Percentiles rank a stretch among this genome's conserved stretches.
Conservation (phyloP, 2,888 invertebrate species). For the Oscheius onirici region DNA sequence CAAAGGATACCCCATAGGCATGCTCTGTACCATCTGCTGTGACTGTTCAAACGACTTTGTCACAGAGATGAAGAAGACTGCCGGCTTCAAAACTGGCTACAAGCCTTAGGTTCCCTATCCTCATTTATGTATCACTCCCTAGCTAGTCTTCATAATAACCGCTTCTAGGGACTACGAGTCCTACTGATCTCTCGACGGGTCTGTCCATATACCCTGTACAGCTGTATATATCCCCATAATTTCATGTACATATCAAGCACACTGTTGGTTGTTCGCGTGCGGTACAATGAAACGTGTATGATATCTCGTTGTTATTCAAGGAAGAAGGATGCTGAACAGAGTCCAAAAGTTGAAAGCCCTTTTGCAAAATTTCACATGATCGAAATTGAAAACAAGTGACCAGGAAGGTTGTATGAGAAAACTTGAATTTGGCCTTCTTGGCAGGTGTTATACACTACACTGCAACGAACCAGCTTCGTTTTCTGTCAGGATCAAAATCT, state of each 20-base stretch:
- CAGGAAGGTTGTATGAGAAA: background rate
- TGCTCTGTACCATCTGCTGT: slow-evolving; percentile 68
- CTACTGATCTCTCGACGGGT: slow-evolving; percentile 27
- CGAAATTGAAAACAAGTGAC: too few species aligned
- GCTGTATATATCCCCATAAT: slow-evolving; percentile 18
- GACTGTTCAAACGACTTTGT: slow-evolving; percentile 61
- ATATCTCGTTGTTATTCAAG: background rate
- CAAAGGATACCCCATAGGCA: slow-evolving; percentile 66
- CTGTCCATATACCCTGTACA: slow-evolving; percentile 16
- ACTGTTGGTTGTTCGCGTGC: slow-evolving; percentile 27
- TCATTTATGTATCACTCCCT: slow-evolving; percentile 8
- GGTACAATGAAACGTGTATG: slow-evolving; percentile 17
- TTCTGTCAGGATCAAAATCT: too few species aligned
- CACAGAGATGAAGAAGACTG: slow-evolving; percentile 61
- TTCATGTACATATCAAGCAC: slow-evolving; percentile 26
- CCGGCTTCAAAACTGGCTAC: slow-evolving; percentile 46
- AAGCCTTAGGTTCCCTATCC: slow-evolving; percentile 9
- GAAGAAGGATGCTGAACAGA: background rate
- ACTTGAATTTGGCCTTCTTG: too few species aligned
- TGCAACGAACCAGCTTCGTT: too few species aligned
- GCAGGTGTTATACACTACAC: too few species aligned
- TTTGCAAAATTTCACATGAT: too few species aligned
- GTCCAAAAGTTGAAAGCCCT: background rate
- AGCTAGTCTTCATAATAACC: slow-evolving; percentile 24
- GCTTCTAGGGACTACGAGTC: slow-evolving; percentile 29